Percentiles rank a stretch among this genome's conserved stretches.
These are phyloP conservation scores for Trichoplusia ni DNA, from an alignment of 1,140 invertebrate species.

Conservation along the genomic window DNA sequence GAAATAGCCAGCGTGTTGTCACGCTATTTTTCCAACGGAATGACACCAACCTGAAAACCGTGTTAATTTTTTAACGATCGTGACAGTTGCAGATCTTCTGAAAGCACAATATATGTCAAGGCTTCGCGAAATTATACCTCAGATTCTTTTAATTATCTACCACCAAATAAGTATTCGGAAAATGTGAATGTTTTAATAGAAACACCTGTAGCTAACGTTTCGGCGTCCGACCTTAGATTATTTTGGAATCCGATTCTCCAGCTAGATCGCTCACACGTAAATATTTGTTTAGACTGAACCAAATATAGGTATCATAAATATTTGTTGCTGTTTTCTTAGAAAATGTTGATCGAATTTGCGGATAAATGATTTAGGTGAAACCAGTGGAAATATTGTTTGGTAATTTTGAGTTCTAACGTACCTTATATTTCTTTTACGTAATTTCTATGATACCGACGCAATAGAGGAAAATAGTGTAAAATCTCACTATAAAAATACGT, in stretches of 20 bases:
- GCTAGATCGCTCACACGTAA: constrained; percentile 18
- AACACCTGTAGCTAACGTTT: not conserved
- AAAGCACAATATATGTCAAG: constrained; percentile 56
- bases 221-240: constrained; percentile 21
- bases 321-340: constrained; percentile 44
- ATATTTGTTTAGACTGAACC: constrained; percentile 36
- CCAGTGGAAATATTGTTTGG: constrained; percentile 18
- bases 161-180: constrained; percentile 7
- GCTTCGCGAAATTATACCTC: constrained; percentile 35
- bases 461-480: too few relatives aligned
- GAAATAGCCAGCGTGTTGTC: constrained; percentile 46
- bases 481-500: too few relatives aligned
- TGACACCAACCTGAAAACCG: constrained; percentile 55
- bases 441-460: too few relatives aligned
- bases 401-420: not conserved
- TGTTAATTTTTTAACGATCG: constrained; percentile 38
- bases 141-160: constrained; percentile 27
- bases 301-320: constrained; percentile 39
- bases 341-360: constrained; percentile 32
- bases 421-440: constrained; percentile 2
- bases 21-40: constrained; percentile 45
- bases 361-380: constrained; percentile 25
- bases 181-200: not conserved
- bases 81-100: constrained; percentile 42
- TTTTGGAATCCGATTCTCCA: constrained; percentile 25